Conservation (phyloP, 2,113 vertebrate species). For the Phaetusa simplex region DNA sequence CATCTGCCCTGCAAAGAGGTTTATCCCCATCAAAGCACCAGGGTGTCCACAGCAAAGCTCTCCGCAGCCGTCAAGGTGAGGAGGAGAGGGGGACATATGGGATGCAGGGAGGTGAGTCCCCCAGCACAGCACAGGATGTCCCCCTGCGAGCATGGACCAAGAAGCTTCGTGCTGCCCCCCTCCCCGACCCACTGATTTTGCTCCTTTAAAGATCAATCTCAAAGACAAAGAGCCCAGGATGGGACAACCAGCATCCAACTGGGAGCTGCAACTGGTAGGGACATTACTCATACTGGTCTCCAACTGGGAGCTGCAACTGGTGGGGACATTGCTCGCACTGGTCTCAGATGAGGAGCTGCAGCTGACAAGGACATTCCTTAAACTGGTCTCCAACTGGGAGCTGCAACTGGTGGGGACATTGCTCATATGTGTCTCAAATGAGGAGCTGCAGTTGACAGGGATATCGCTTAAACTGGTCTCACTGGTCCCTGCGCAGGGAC, state of each 20-base stretch:
- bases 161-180: neutral
- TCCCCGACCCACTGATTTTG: neutral
- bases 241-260: neutral
- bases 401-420: accelerated
- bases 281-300: neutral
- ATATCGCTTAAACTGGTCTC: neutral
- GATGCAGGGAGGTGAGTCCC: neutral
- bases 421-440: neutral
- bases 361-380: neutral
- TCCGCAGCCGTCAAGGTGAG: neutral
- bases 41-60: neutral
- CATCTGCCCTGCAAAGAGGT: neutral
- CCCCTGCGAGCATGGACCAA: accelerated
- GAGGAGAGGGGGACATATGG: neutral
- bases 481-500: neutral
- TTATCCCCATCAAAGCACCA: neutral
- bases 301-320: neutral
- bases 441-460: neutral
- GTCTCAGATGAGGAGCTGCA: neutral
- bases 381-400: neutral
- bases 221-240: neutral
- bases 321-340: neutral
- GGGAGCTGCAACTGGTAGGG: neutral
- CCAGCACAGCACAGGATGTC: neutral
- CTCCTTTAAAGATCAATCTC: neutral